Percentiles rank a stretch among this genome's conserved stretches.
Evolutionary conservation across 2,888 invertebrate genomes (phyloP).

Genomic region (Pilophorus perplexus): DNA sequence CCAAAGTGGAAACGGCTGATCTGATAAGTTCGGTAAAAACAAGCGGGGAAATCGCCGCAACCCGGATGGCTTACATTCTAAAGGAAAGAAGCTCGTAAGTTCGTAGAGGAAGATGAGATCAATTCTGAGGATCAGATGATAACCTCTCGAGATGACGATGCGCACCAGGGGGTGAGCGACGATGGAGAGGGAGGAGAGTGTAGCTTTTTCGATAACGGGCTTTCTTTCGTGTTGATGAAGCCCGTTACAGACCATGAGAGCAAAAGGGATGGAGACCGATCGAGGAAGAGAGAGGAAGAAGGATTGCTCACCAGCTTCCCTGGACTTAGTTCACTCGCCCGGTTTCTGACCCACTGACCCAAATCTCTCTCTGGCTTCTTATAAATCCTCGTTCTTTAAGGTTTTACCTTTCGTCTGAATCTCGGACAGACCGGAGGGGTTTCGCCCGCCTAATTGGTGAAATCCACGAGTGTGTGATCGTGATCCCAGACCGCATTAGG

Average conservation of each 20-base stretch:
- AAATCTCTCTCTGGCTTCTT: too few relatives aligned
- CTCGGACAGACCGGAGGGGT: too few relatives aligned
- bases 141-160: not conserved
- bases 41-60: too few relatives aligned
- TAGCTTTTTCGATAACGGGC: slow-evolving; percentile 11
- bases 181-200: not conserved
- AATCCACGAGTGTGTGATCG: too few relatives aligned
- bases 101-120: not conserved
- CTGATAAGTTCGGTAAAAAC: too few relatives aligned
- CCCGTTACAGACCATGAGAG: slow-evolving; percentile 10
- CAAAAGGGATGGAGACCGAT: not conserved
- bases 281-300: slow-evolving; percentile 5
- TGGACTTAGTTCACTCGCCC: not conserved
- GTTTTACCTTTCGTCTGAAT: too few relatives aligned
- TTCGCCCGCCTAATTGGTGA: slow-evolving; percentile 3
- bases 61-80: not conserved
- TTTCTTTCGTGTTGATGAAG: slow-evolving; percentile 24
- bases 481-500: too few relatives aligned
- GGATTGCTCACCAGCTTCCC: not conserved
- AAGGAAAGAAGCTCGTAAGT: too few relatives aligned
- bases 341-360: slow-evolving; percentile 12
- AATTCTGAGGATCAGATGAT: not conserved
- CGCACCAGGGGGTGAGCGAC: not conserved
- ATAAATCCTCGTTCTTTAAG: too few relatives aligned
- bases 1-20: too few relatives aligned